Conservation (phyloP, 2,113 vertebrate species). For the Felis chaus region DNA sequence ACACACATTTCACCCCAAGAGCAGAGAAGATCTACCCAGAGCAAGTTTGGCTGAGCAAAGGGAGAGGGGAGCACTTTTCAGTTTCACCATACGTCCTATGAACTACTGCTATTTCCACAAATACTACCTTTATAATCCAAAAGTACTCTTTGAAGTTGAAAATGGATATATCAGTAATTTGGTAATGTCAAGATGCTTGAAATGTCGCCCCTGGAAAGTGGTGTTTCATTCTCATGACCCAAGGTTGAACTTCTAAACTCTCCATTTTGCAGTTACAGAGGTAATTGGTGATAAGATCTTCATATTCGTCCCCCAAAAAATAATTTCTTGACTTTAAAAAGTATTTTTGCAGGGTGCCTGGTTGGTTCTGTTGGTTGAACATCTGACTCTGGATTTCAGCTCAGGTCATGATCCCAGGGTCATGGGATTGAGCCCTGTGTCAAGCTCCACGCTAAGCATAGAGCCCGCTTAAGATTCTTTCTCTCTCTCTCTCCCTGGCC, state of each 20-base stretch:
- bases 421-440: too few relatives aligned
- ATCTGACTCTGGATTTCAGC: too few relatives aligned
- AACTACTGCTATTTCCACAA: not conserved
- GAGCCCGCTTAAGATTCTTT: too few relatives aligned
- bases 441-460: too few relatives aligned
- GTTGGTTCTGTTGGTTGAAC: too few relatives aligned
- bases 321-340: not conserved
- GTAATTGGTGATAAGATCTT: not conserved
- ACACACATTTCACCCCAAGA: not conserved
- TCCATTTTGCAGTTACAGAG: not conserved
- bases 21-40: not conserved
- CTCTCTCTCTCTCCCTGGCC: too few relatives aligned
- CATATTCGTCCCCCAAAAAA: not conserved
- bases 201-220: not conserved
- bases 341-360: not conserved
- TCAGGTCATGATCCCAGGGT: too few relatives aligned
- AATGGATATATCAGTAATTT: not conserved
- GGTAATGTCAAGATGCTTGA: not conserved
- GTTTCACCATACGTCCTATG: not conserved
- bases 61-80: not conserved
- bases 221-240: not conserved
- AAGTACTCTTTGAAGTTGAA: conserved; percentile 25
- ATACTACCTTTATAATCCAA: not conserved
- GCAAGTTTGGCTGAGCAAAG: not conserved
- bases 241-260: not conserved